These are phyloP conservation scores for Tympanuchus pallidicinctus DNA, from an alignment of 2,113 vertebrate genomes.

Conservation along the genomic window DNA sequence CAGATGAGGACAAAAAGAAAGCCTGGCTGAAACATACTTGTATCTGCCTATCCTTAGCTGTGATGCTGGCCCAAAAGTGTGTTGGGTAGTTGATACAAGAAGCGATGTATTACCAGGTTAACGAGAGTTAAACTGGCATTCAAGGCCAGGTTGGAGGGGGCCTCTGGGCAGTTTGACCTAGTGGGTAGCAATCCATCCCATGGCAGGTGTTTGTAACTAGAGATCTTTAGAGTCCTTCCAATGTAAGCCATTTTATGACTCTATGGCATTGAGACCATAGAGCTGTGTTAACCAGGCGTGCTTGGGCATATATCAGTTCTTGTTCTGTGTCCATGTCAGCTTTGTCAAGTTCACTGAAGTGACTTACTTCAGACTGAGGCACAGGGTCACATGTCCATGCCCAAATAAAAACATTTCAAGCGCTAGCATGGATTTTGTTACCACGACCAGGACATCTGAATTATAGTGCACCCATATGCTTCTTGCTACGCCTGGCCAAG, in stretches of 20 bases:
- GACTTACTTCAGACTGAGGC: neutral
- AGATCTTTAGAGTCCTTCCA: no score
- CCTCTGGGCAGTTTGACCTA: no score
- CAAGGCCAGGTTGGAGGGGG: no score
- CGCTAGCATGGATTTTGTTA: neutral
- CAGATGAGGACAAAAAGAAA: neutral
- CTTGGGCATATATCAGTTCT: neutral
- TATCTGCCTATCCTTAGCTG: neutral
- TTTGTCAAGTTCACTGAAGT: neutral
- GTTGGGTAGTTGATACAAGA: neutral
- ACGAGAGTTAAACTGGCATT: neutral
- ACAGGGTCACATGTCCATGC: neutral
- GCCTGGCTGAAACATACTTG: neutral
- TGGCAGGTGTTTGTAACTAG: no score
- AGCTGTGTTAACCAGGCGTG: neutral
- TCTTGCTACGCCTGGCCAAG: neutral
- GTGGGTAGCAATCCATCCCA: no score
- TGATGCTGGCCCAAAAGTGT: neutral
- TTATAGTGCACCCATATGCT: neutral
- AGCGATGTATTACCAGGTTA: neutral
- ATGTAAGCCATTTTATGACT: no score
- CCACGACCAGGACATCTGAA: neutral
- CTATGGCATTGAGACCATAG: neutral
- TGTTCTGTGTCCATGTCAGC: neutral
- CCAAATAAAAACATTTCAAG: neutral